These are phyloP conservation scores for Thermophis baileyi DNA, from an alignment of 2,113 vertebrate genomes.

Conservation along the genomic window DNA sequence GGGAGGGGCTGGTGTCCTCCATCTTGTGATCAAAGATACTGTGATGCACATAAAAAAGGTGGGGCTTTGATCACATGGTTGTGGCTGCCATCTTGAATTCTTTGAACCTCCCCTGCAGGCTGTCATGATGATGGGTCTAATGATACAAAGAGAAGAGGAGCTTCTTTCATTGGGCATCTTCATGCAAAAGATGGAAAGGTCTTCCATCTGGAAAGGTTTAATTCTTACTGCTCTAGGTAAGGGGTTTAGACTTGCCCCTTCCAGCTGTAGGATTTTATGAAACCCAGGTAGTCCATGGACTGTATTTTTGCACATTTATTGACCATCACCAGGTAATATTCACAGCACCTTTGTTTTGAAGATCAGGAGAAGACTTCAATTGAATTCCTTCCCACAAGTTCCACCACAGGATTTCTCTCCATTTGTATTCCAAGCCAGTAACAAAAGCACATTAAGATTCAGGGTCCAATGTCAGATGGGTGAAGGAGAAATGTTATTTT, in stretches of 20 bases:
- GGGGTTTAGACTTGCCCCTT: neutral
- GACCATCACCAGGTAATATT: neutral
- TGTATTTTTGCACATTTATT: neutral
- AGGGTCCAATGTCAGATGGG: conserved; percentile 17
- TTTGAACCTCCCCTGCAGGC: neutral
- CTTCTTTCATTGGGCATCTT: neutral
- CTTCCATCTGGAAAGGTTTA: neutral
- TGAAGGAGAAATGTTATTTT: neutral
- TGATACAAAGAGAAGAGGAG: neutral
- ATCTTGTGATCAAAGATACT: neutral
- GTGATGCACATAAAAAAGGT: neutral
- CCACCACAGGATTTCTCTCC: neutral
- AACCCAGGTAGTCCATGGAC: neutral
- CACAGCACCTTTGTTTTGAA: neutral
- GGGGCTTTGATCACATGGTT: neutral
- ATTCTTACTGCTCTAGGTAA: neutral
- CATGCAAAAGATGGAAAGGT: neutral
- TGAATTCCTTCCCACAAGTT: conserved; percentile 13
- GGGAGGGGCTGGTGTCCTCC: neutral
- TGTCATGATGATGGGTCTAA: neutral
- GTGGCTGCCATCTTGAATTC: neutral
- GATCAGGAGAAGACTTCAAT: conserved; percentile 5
- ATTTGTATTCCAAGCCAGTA: neutral
- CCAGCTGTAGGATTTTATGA: neutral
- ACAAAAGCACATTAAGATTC: conserved; percentile 12